phyloP scores from a whole-genome alignment of 2,888 invertebrate genomes.

The Cenopis cana region DNA sequence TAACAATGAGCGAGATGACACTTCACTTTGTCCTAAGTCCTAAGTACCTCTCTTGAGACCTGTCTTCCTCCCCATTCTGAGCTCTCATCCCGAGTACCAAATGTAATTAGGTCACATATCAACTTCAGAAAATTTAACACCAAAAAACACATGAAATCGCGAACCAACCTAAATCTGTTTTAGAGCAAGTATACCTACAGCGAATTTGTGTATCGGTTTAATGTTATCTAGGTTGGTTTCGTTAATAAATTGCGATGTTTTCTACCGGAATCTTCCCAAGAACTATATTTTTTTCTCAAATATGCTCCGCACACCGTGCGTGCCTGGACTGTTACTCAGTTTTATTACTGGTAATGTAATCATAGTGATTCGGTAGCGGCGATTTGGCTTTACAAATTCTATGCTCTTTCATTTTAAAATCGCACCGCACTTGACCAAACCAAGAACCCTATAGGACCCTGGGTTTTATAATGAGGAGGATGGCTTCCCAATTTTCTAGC shows the following conservation, averaged over 20 bases:
- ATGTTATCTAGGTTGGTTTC: slow-evolving; percentile 19
- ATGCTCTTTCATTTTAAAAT: background rate
- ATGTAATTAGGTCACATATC: too few species aligned
- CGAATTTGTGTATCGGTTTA: slow-evolving; percentile 14
- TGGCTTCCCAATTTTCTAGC: too few species aligned
- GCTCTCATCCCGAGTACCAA: too few species aligned
- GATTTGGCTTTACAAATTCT: background rate
- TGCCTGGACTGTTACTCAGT: slow-evolving; percentile 17
- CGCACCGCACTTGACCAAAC: too few species aligned
- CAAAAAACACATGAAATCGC: background rate
- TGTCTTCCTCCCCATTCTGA: too few species aligned
- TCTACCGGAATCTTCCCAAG: slow-evolving; percentile 13
- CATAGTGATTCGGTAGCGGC: background rate
- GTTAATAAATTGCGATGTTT: slow-evolving; percentile 36
- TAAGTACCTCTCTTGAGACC: too few species aligned
- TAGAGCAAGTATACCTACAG: background rate
- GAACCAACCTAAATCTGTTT: slow-evolving; percentile 14
- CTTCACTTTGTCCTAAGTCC: too few species aligned
- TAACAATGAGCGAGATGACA: too few species aligned
- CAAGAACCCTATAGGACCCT: too few species aligned
- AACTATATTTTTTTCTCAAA: slow-evolving; percentile 19
- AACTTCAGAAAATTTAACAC: background rate
- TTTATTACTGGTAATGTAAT: slow-evolving; percentile 12
- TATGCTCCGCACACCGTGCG: slow-evolving; percentile 19
- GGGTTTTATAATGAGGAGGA: too few species aligned